These are phyloP conservation scores for Liolophura sinensis DNA, from an alignment of 1,140 invertebrate species.

Conservation along the genomic window DNA sequence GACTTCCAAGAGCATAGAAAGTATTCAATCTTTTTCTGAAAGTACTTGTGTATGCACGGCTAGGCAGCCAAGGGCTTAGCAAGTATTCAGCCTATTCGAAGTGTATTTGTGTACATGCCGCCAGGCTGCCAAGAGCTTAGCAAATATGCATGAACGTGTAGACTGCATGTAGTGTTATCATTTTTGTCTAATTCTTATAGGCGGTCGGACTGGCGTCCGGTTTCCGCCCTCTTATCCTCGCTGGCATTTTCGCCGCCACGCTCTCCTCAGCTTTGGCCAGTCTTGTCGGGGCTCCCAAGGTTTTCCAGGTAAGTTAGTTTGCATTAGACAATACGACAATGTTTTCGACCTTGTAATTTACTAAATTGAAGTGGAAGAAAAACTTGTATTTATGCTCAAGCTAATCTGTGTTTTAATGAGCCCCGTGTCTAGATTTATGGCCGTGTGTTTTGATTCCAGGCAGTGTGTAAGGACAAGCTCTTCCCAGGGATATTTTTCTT, in stretches of 20 bases:
- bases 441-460: constrained; percentile 66
- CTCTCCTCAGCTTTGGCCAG: constrained; percentile 93
- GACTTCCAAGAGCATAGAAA: too few relatives aligned
- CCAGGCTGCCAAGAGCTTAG: too few relatives aligned
- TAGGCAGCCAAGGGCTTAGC: too few relatives aligned
- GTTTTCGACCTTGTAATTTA: background rate
- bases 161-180: background rate
- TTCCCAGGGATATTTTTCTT: constrained; percentile 93
- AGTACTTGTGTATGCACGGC: too few relatives aligned
- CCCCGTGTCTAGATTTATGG: background rate
- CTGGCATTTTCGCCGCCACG: constrained; percentile 95
- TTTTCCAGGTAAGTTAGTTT: constrained; percentile 65
- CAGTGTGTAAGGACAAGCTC: constrained; percentile 88
- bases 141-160: too few relatives aligned
- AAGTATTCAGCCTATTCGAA: too few relatives aligned
- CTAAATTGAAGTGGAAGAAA: background rate
- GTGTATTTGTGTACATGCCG: too few relatives aligned
- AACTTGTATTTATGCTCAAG: background rate
- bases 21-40: too few relatives aligned
- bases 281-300: constrained; percentile 85
- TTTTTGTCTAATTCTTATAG: constrained; percentile 39
- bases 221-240: constrained; percentile 90
- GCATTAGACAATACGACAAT: background rate
- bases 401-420: background rate
- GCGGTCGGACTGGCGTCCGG: constrained; percentile 86